Conservation (phyloP, 2,888 invertebrate genomes). For the Aethes cnicana region DNA sequence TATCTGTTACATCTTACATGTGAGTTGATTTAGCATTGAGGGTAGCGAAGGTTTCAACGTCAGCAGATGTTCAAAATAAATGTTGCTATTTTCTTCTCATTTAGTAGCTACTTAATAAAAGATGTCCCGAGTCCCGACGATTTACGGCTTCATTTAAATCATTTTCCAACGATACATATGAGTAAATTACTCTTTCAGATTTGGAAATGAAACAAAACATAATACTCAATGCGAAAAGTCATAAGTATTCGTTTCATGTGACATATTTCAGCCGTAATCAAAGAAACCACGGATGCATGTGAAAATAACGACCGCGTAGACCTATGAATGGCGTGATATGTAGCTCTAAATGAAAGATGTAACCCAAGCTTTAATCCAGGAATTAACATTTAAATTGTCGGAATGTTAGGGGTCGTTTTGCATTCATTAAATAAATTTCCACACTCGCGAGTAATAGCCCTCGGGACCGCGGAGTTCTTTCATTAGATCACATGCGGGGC, state of each 20-base stretch:
- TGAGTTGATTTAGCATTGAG: not conserved
- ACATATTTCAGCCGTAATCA: not conserved
- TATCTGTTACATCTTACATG: not conserved
- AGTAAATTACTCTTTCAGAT: no score
- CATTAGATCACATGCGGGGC: not conserved
- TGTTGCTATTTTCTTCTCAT: no score
- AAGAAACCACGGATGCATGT: constrained; percentile 4
- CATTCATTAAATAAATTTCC: constrained; percentile 19
- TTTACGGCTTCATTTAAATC: no score
- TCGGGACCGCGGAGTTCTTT: not conserved
- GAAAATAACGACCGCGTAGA: constrained; percentile 2
- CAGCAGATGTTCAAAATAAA: no score
- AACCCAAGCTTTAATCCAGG: not conserved
- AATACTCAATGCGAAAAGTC: no score
- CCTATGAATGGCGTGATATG: no score
- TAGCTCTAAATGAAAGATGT: constrained; percentile 9
- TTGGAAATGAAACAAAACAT: no score
- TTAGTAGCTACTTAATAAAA: no score
- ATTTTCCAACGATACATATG: no score
- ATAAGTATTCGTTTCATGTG: not conserved
- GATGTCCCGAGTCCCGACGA: no score
- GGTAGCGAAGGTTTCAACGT: no score
- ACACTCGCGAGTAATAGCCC: not conserved
- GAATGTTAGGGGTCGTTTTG: constrained; percentile 16
- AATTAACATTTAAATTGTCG: constrained; percentile 26